Conservation (phyloP, 2,113 vertebrate species). For the Plectropomus leopardus region DNA sequence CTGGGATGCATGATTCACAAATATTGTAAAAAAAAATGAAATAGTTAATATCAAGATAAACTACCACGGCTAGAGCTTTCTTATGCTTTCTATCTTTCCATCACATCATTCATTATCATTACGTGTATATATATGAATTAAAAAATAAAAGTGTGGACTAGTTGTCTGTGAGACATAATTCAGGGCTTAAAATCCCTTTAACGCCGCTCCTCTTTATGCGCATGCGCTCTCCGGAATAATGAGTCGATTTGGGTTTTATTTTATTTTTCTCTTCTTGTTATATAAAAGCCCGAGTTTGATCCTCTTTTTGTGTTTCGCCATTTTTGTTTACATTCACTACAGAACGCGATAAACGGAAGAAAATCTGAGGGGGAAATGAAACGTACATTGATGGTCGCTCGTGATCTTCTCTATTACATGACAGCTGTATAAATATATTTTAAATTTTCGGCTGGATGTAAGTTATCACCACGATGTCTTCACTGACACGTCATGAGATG, state of each 20-base stretch:
- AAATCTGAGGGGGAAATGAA: too few species aligned
- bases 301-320: slow-evolving; percentile 74
- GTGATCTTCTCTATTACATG: background rate
- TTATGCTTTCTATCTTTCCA: background rate
- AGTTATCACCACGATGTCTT: background rate
- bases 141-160: background rate
- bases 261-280: slow-evolving; percentile 74
- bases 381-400: background rate
- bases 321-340: slow-evolving; percentile 79
- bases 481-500: slow-evolving; percentile 50
- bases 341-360: slow-evolving; percentile 51
- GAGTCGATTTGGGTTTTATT: slow-evolving; percentile 81
- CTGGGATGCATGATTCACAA: too few species aligned
- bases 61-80: background rate
- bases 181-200: background rate
- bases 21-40: too few species aligned
- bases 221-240: slow-evolving; percentile 63
- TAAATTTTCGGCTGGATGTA: too few species aligned
- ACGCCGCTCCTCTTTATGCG: accelerated
- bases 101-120: too few species aligned
- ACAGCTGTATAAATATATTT: too few species aligned
- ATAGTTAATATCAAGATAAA: too few species aligned
- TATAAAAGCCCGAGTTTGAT: slow-evolving; percentile 77
- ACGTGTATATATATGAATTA: too few species aligned
- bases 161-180: slow-evolving; percentile 10